These are phyloP conservation scores for Capitulum mitella DNA, from an alignment of 2,888 invertebrate genomes.

Conservation along the genomic window DNA sequence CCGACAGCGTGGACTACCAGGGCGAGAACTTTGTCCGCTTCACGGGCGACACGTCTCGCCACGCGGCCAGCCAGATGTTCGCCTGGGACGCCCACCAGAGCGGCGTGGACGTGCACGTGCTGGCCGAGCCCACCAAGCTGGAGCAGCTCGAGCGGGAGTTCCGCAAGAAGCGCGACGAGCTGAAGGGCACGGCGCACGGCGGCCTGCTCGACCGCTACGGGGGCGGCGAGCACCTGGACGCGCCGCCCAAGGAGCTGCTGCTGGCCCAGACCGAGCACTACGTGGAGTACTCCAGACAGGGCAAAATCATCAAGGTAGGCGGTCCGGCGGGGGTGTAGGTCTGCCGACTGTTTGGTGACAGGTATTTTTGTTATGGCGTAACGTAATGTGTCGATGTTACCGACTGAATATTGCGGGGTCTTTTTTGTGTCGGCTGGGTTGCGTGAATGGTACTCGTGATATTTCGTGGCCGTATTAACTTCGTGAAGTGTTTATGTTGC, in stretches of 20 bases:
- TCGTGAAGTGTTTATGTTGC: too few relatives aligned
- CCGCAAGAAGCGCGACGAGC: slow-evolving; percentile 77
- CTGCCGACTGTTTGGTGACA: too few relatives aligned
- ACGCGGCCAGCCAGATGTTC: slow-evolving; percentile 87
- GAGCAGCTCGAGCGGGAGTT: slow-evolving; percentile 86
- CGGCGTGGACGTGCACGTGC: slow-evolving; percentile 87
- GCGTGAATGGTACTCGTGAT: too few relatives aligned
- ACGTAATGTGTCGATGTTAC: too few relatives aligned
- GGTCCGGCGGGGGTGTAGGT: background rate
- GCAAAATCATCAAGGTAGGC: slow-evolving; percentile 55
- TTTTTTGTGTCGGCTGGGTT: too few relatives aligned
- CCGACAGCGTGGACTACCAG: slow-evolving; percentile 70
- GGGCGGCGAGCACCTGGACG: slow-evolving; percentile 82
- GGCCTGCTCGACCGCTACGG: slow-evolving; percentile 89
- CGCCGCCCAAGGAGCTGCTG: slow-evolving; percentile 77
- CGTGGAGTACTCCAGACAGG: slow-evolving; percentile 88
- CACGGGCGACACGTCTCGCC: slow-evolving; percentile 84
- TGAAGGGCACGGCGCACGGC: slow-evolving; percentile 71
- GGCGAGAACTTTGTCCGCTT: slow-evolving; percentile 96
- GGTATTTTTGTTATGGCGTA: too few relatives aligned
- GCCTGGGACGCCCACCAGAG: slow-evolving; percentile 94
- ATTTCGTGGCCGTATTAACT: too few relatives aligned
- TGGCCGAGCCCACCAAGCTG: slow-evolving; percentile 96
- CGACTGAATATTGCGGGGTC: too few relatives aligned
- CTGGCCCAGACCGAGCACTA: slow-evolving; percentile 94